Base-by-base conservation (phyloP, 2,797 vertebrate species). In the Crocodylus rhombifer region DNA sequence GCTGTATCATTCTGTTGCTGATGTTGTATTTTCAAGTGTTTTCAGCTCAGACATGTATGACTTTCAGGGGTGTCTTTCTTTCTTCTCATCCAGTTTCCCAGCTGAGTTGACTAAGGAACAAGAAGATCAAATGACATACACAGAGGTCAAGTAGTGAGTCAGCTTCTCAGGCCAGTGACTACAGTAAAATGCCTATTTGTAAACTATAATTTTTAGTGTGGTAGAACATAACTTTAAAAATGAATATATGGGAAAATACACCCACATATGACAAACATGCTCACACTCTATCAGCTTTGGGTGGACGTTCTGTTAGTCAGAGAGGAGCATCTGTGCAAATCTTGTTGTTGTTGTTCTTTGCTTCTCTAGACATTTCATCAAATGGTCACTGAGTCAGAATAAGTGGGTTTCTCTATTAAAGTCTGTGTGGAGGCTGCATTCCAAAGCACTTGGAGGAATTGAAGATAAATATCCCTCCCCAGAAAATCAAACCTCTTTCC, bases 351-450 rank as follows among this genome's bases (percentile, higher is more conserved):
- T 96, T 82, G 77, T 87, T 95, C 91, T 95, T 88, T 95, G 91
- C 96, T 95, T 97, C 97, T 97, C 97, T 95, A 98, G 97, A 98
- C 97, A 95, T 97, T 97, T 97, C 96, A 97, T 97, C 97, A 97
- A 98, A 97, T 97, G 98, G 97, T 98, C 95, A 96, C 97, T 98
- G 98, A 98, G 97, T 98, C 98, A 98, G 97, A 98, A 96, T 96
- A 97, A 98, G 97, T 97, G 96, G 96, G 97, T 95, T 98, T 98
- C 97, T 97, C 97, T 98, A 98, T 98, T 98, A 97, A 97, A 98
- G 96, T 97, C 97, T 95, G 87, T 97, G 96, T 97, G 98, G 97
- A 97, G 97, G 97, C 96, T 97, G 97, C 96, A 95, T 96, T 91
- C 79, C 95, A 97, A 96, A 97, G 97, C 95, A 95, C 95, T 96